Base-by-base conservation (phyloP, 2,113 vertebrate genomes). In the Tachysurus fulvidraco region DNA sequence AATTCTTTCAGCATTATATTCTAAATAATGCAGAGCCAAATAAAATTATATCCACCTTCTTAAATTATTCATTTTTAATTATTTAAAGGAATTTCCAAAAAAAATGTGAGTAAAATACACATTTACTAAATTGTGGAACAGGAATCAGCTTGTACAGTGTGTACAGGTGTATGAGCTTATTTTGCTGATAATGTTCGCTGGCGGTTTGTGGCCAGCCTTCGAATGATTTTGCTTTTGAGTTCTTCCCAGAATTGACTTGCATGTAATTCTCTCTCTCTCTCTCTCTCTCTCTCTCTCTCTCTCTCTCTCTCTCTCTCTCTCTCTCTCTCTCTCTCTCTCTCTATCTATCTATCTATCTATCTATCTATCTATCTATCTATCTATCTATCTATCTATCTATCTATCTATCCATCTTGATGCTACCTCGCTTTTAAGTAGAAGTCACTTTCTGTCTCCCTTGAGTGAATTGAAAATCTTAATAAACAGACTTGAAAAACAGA, bases 131-230 rank as follows among this genome's bases (percentile, higher is more conserved):
- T 69, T 2, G 14, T 69, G 28, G 65, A 67, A 59, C 30, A 81
- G 73, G 19, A 23, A 44, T 12, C 2, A 17, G 0, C 28, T 14
- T 67, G 12, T 44, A 41, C 9, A 52, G 78, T 65, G 55, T 23
- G n/a, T 28, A 14, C 54, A 46, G 36, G 57, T 23, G 12, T 65
- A 21, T 57, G 28, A 80, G 81, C 62, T 86, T 62, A 64, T 83
- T 86, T 80, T 25, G 16, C 71, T 89, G 55, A 86, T 84, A 80
- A 55, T 36, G 83, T 41, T 12, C 30, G 79, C 62, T 67, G 50
- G 67, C 50, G 44, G 41, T 21, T 21, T 7, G 5, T 50, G 5
- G 10, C 50, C 69, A 76, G 81, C 84, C 82, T 90, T 86, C 74
- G 67, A 28, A 44, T 84, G 83, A 50, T 76, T 57, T 46, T 69